Percentiles rank a stretch among this genome's conserved stretches.
Evolutionary conservation across 1,140 invertebrate species (phyloP).

Genomic region (Aphelenchoides besseyi): DNA sequence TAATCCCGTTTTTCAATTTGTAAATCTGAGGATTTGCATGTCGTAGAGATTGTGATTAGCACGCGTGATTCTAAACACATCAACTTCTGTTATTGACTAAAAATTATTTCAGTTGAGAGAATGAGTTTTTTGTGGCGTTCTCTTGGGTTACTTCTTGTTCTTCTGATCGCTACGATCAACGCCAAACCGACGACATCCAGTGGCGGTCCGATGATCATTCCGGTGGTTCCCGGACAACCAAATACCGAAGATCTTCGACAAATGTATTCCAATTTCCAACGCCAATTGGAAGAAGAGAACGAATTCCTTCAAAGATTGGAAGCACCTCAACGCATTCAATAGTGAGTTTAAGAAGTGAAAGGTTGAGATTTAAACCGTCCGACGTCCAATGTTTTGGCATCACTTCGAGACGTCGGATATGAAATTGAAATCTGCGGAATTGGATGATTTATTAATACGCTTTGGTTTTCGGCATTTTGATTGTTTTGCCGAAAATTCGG

Average conservation of each 20-base stretch:
- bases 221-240: neutral
- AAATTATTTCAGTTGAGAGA: neutral
- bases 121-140: neutral
- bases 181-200: neutral
- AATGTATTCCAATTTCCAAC: neutral
- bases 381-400: too few relatives aligned
- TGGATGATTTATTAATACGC: too few relatives aligned
- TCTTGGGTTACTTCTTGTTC: neutral
- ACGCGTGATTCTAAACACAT: too few relatives aligned
- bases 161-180: neutral
- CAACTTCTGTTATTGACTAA: too few relatives aligned
- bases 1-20: too few relatives aligned
- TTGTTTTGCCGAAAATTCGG: too few relatives aligned
- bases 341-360: neutral
- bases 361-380: too few relatives aligned
- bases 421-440: too few relatives aligned
- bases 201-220: neutral
- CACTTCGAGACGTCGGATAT: too few relatives aligned
- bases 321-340: neutral
- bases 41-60: too few relatives aligned
- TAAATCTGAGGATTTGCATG: too few relatives aligned
- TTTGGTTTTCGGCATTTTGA: too few relatives aligned
- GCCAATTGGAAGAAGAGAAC: neutral
- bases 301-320: neutral
- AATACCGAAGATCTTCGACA: neutral